phyloP scores from a whole-genome alignment of 2,888 invertebrate species.

The Loripinus fragilis region DNA sequence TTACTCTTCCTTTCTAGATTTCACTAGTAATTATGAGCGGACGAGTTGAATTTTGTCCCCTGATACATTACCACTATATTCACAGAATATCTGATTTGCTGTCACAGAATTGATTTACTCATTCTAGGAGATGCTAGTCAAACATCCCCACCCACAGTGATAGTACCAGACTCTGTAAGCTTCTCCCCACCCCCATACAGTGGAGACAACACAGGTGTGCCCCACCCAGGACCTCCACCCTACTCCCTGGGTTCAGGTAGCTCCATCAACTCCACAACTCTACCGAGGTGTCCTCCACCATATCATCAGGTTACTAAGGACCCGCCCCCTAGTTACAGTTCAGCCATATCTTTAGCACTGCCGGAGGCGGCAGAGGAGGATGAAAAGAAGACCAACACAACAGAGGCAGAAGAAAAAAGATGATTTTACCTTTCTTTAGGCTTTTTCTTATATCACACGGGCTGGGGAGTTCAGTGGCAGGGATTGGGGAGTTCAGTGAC shows the following conservation, averaged over 20 bases:
- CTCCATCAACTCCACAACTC: conserved; percentile 53
- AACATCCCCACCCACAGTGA: conserved; percentile 18
- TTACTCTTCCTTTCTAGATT: too few species aligned
- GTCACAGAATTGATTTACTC: too few species aligned
- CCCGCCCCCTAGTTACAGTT: conserved; percentile 54
- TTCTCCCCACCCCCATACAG: conserved; percentile 52
- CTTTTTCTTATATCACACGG: too few species aligned
- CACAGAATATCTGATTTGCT: too few species aligned
- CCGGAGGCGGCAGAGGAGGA: neutral
- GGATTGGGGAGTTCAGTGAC: too few species aligned
- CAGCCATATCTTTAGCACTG: neutral
- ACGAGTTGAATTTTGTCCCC: too few species aligned
- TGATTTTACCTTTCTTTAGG: neutral
- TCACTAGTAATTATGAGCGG: too few species aligned
- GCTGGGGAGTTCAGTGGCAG: too few species aligned
- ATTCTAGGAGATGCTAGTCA: conserved; percentile 32
- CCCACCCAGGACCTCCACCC: conserved; percentile 58
- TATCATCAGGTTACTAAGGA: conserved; percentile 47
- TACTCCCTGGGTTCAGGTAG: conserved; percentile 56
- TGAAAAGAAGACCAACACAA: neutral
- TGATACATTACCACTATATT: too few species aligned
- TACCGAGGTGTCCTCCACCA: conserved; percentile 52
- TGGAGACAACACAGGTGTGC: conserved; percentile 55
- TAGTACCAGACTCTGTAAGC: conserved; percentile 48
- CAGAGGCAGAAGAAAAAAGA: neutral